Conservation (phyloP, 2,888 invertebrate species). For the Acanthoscelides obtectus region DNA sequence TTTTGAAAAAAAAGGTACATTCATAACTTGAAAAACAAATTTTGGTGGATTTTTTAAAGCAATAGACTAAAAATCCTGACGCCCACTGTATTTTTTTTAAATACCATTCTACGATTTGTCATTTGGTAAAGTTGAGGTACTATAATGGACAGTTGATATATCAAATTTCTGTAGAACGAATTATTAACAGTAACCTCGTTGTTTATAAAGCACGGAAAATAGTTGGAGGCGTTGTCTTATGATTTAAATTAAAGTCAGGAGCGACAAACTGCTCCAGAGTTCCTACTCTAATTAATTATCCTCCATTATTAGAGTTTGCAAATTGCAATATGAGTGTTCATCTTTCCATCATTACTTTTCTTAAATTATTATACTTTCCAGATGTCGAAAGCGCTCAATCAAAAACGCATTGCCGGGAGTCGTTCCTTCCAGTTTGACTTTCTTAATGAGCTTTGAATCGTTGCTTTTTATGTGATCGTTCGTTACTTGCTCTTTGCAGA, state of each 20-base stretch:
- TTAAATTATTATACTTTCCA: neutral
- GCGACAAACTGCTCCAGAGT: neutral
- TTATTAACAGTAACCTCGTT: no score
- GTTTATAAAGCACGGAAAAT: no score
- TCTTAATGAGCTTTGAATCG: neutral
- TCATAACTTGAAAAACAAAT: no score
- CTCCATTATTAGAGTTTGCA: neutral
- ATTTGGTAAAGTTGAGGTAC: no score
- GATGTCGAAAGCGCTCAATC: neutral
- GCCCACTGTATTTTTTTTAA: no score
- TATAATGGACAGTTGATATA: no score
- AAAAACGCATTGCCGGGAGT: neutral
- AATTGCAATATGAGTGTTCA: neutral
- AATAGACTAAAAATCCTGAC: no score
- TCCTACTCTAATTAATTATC: neutral
- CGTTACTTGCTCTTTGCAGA: neutral
- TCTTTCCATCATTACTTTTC: neutral
- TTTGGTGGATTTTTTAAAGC: no score
- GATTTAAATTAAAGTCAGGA: neutral
- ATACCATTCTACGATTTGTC: no score
- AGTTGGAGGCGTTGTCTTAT: no score
- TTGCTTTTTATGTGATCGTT: neutral
- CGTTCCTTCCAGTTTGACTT: neutral
- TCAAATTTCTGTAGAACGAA: no score
- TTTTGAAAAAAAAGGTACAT: no score